Percentiles rank a stretch among this genome's conserved stretches.
Conservation (phyloP, 2,797 vertebrate genomes). For the Taenioides sp. region DNA sequence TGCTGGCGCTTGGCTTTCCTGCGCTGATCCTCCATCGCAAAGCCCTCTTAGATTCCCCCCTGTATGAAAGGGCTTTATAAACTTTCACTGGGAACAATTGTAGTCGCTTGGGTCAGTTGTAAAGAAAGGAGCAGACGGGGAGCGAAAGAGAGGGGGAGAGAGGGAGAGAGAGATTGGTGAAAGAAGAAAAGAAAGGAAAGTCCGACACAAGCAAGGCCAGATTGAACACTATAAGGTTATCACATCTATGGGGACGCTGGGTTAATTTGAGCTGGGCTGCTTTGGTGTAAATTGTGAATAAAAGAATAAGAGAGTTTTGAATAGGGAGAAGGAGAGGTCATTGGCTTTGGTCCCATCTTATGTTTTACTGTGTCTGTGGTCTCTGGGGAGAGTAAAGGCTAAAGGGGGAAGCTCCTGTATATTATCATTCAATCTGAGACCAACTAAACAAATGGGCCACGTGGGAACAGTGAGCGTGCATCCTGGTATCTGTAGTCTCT, state of each 20-base stretch:
- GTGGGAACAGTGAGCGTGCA: constrained; percentile 54
- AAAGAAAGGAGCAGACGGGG: constrained; percentile 64
- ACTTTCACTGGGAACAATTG: constrained; percentile 70
- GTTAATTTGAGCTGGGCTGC: constrained; percentile 52
- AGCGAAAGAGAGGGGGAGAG: constrained; percentile 53
- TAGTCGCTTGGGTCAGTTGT: constrained; percentile 44
- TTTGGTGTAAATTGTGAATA: constrained; percentile 13
- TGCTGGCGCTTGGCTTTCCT: constrained; percentile 56
- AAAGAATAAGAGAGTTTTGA: constrained; percentile 34
- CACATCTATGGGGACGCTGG: constrained; percentile 57
- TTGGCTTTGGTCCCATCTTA: constrained; percentile 41
- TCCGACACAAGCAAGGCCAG: constrained; percentile 45
- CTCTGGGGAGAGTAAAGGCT: constrained; percentile 63
- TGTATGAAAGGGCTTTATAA: constrained; percentile 66
- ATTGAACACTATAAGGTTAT: constrained; percentile 71
- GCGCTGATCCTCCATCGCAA: constrained; percentile 63
- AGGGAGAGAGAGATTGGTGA: constrained; percentile 30
- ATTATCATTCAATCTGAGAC: constrained; percentile 74
- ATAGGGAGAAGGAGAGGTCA: constrained; percentile 41
- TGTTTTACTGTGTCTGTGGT: constrained; percentile 59
- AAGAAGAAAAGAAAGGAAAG: constrained; percentile 44
- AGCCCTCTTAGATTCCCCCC: constrained; percentile 49
- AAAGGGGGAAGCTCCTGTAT: constrained; percentile 61
- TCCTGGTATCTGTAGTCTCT: constrained; percentile 23
- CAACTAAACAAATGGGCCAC: constrained; percentile 77